Evolutionary conservation across 2,888 invertebrate species (phyloP), one percentile per base, ranked within the genome.

Genomic region (Oeneis ivallda): DNA sequence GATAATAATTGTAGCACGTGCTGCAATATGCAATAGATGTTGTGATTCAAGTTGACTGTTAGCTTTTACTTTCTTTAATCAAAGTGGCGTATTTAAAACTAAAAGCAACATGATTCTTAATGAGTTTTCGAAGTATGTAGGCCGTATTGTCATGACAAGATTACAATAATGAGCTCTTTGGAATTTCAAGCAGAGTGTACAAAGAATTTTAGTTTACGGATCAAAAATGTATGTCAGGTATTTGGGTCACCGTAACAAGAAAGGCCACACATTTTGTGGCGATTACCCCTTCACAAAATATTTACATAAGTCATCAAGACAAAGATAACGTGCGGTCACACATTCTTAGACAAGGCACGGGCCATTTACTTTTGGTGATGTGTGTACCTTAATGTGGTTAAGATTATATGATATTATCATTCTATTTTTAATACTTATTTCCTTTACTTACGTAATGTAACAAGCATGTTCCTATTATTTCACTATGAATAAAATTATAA

Each of bases 201-300:
- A 69, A 61, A 65, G 62, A 65, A 64, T 70, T 64, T 71, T 66
- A 70, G 81, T 83, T 82, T 79, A 77, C 81, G 77, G 80, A 82
- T 81, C 80, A 82, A 81, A 85, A 77, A 79, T 56, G 75, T 74
- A 71, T 70, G 63, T 69, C 53, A 60, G 79, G 82, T 79, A 86
- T 87, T 84, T 73, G 74, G 85, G 83, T 73, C 82, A 74, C 68
- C 70, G 74, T 74, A 74, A 67, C 69, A 75, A 76, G 66, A 64
- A 78, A 81, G 82, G 84, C 82, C 77, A 75, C 76, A 70, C 62
- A 41, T 70, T 72, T 13, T 50, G 37, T 39, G 34, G 56, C 71
- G 74, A 78, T 85, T 82, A 82, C 79, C 76, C 77, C 74, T 75
- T 80, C 79, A 80, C 79, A 77, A 79, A 80, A 77, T 73, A 74